phyloP scores from a whole-genome alignment of 2,113 vertebrate species.

The Gobius niger region DNA sequence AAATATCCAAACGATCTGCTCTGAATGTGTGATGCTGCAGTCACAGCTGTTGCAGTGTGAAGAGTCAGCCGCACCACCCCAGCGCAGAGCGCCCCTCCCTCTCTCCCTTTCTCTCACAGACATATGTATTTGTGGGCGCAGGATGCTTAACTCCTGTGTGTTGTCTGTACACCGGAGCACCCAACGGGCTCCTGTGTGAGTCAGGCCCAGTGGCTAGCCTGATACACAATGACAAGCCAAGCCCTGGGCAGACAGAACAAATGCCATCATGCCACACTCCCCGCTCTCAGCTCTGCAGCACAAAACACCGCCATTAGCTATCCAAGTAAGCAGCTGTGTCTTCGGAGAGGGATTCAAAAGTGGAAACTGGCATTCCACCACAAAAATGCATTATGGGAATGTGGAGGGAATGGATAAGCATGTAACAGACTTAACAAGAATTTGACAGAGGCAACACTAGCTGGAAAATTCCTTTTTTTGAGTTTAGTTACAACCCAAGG shows the following conservation, averaged over 20 bases:
- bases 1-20: not conserved
- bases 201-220: slow-evolving; percentile 56
- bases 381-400: slow-evolving; percentile 32
- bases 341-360: slow-evolving; percentile 37
- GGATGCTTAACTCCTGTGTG: slow-evolving; percentile 44
- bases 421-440: slow-evolving; percentile 37
- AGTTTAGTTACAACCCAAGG: slow-evolving; percentile 23
- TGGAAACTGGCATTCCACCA: slow-evolving; percentile 41
- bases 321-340: slow-evolving; percentile 47
- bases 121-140: slow-evolving; percentile 33
- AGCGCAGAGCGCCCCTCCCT: not conserved
- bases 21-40: slow-evolving; percentile 6
- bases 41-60: slow-evolving; percentile 20
- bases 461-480: slow-evolving; percentile 29
- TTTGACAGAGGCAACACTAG: slow-evolving; percentile 12
- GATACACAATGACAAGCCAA: slow-evolving; percentile 61
- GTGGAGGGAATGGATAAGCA: slow-evolving; percentile 19
- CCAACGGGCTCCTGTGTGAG: slow-evolving; percentile 55
- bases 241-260: slow-evolving; percentile 57
- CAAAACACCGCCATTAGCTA: slow-evolving; percentile 49
- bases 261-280: slow-evolving; percentile 60
- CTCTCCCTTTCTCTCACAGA: not conserved
- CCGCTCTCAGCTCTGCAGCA: slow-evolving; percentile 24
- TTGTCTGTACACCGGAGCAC: slow-evolving; percentile 36
- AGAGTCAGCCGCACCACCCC: slow-evolving; percentile 28